phyloP scores from a whole-genome alignment of 1,140 invertebrate genomes.

The Drosophila tristis region DNA sequence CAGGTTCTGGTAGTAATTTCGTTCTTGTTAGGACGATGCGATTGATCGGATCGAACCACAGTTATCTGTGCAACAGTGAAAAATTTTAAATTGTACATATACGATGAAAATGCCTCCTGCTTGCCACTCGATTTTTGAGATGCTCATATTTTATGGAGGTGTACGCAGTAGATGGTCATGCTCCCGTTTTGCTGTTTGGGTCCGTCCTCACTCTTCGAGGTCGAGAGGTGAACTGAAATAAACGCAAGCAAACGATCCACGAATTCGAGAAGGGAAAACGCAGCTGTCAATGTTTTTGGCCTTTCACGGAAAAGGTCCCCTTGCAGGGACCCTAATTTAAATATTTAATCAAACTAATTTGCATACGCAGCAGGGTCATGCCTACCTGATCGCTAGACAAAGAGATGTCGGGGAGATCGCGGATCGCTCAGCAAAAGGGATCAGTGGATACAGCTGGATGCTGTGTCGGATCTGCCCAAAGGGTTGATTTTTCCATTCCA shows the following conservation, averaged over 20 bases:
- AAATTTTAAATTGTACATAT: constrained; percentile 76
- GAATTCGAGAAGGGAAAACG: constrained; percentile 51
- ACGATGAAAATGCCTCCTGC: constrained; percentile 2
- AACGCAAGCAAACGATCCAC: constrained; percentile 31
- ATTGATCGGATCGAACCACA: constrained; percentile 52
- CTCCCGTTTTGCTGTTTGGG: constrained; percentile 28
- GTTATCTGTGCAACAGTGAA: constrained; percentile 80
- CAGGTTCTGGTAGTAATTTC: constrained; percentile 60
- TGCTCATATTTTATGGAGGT: not conserved
- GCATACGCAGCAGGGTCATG: constrained; percentile 35
- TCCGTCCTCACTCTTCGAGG: constrained; percentile 33
- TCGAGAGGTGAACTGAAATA: constrained; percentile 66
- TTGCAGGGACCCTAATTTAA: constrained; percentile 54
- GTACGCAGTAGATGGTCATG: not conserved
- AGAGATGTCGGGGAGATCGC: constrained; percentile 40
- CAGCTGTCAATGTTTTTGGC: constrained; percentile 56
- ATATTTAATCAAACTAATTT: constrained; percentile 81
- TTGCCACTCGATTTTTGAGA: not conserved
- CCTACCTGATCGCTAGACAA: constrained; percentile 75
- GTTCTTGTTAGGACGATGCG: constrained; percentile 61
- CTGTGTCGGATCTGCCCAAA: constrained; percentile 34
- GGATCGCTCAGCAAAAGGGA: constrained; percentile 16
- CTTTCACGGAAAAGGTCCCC: constrained; percentile 35
- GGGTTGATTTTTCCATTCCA: constrained; percentile 46
- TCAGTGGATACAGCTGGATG: constrained; percentile 56